Conservation (phyloP, 2,113 vertebrate species). For the Choloepus hoffmanni region DNA sequence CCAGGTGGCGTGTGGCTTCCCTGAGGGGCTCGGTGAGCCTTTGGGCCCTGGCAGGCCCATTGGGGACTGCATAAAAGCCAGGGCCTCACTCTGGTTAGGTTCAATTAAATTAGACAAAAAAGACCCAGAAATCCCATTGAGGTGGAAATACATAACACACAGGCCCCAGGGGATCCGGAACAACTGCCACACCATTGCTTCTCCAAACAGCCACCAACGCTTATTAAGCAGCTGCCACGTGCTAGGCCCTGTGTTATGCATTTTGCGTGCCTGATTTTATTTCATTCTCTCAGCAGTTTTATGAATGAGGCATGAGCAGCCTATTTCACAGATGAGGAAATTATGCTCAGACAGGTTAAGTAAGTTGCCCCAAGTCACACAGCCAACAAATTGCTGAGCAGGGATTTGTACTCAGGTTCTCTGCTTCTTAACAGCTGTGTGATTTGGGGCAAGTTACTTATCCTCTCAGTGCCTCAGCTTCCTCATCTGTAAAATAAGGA, state of each 20-base stretch:
- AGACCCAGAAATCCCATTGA: neutral
- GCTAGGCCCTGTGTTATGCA: rapidly evolving
- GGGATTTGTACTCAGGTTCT: neutral
- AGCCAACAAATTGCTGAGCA: neutral
- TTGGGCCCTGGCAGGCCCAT: neutral
- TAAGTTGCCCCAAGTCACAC: neutral
- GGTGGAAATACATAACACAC: neutral
- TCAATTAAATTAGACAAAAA: neutral
- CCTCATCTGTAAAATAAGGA: neutral
- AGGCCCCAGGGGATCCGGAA: neutral
- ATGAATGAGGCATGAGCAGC: neutral
- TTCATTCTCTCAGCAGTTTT: neutral
- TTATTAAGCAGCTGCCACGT: neutral
- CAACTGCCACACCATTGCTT: too few species aligned
- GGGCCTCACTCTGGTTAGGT: neutral
- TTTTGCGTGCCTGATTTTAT: neutral
- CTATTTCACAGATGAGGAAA: neutral
- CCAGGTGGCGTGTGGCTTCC: constrained; percentile 73
- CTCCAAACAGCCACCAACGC: neutral
- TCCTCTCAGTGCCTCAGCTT: neutral
- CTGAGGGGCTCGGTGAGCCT: constrained; percentile 59
- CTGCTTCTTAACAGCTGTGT: neutral
- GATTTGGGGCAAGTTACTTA: neutral
- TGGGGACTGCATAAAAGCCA: neutral
- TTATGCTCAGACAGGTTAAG: neutral